Percentiles rank a stretch among this genome's conserved stretches.
Evolutionary conservation across 2,888 invertebrate genomes (phyloP).

Genomic region (Drosophila sordidula): DNA sequence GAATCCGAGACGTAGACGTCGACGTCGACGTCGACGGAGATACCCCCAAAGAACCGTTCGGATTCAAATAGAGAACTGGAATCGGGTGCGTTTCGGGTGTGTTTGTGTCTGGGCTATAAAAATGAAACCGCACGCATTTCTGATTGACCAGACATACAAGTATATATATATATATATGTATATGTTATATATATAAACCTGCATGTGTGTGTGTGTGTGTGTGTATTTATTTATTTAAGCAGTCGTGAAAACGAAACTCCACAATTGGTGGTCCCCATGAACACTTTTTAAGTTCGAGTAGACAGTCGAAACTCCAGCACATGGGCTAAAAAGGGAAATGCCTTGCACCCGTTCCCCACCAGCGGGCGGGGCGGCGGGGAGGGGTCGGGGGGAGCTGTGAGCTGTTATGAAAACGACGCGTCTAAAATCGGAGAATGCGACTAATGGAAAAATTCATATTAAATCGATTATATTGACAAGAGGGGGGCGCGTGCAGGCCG

Average conservation of each 20-base stretch:
- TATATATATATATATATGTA: constrained; percentile 7
- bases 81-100: constrained; percentile 1
- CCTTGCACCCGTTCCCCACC: constrained; percentile 2
- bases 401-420: constrained; percentile 53
- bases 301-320: constrained; percentile 50
- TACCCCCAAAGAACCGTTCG: constrained; percentile 21
- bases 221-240: constrained; percentile 66
- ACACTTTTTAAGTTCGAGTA: constrained; percentile 58
- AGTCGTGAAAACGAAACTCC: constrained; percentile 56
- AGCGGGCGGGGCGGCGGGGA: neutral
- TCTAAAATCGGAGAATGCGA: constrained; percentile 76
- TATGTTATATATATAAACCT: neutral
- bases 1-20: constrained; percentile 22
- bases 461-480: constrained; percentile 84
- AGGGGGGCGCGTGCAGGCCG: constrained; percentile 31
- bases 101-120: constrained; percentile 36
- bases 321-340: constrained; percentile 26
- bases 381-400: constrained; percentile 9
- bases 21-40: neutral
- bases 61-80: constrained; percentile 19
- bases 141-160: constrained; percentile 57
- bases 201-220: neutral
- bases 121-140: constrained; percentile 54
- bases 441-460: constrained; percentile 84
- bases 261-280: constrained; percentile 66